These are phyloP conservation scores for Ramazzottius varieornatus DNA, from an alignment of 2,888 invertebrate species.

Conservation along the genomic window DNA sequence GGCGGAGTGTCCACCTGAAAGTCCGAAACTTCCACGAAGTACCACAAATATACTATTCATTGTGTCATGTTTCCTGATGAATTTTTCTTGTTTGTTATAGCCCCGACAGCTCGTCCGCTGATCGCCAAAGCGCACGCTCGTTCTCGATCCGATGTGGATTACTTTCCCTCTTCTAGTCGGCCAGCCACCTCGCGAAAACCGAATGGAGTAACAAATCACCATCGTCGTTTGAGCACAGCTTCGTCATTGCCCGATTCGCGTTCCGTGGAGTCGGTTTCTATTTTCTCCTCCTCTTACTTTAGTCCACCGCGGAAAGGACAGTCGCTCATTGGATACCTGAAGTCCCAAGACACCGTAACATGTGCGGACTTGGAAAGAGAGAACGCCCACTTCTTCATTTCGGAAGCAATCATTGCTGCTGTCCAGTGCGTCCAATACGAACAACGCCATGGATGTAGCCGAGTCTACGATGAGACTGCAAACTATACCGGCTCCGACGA, in stretches of 20 bases:
- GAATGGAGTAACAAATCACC: no score
- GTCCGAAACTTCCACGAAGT: no score
- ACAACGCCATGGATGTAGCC: conserved; percentile 8
- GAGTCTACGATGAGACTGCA: background rate
- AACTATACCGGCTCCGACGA: no score
- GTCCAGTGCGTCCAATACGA: conserved; percentile 33
- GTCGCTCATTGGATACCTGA: background rate
- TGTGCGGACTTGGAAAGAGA: conserved; percentile 28
- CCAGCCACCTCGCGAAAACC: background rate
- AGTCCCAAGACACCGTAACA: background rate
- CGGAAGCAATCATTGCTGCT: conserved; percentile 53
- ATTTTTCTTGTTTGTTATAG: no score
- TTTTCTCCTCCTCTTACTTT: background rate
- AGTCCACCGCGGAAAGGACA: background rate
- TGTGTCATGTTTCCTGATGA: no score
- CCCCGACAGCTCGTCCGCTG: no score
- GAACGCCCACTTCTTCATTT: conserved; percentile 58
- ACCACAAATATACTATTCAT: no score
- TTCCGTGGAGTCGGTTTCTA: background rate
- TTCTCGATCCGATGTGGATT: background rate
- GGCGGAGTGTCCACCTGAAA: no score
- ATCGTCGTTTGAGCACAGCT: background rate
- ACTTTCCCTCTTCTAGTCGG: background rate
- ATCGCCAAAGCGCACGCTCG: no score
- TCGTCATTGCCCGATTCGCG: background rate